phyloP scores from a whole-genome alignment of 1,140 invertebrate genomes.

The Drosophila funebris region DNA sequence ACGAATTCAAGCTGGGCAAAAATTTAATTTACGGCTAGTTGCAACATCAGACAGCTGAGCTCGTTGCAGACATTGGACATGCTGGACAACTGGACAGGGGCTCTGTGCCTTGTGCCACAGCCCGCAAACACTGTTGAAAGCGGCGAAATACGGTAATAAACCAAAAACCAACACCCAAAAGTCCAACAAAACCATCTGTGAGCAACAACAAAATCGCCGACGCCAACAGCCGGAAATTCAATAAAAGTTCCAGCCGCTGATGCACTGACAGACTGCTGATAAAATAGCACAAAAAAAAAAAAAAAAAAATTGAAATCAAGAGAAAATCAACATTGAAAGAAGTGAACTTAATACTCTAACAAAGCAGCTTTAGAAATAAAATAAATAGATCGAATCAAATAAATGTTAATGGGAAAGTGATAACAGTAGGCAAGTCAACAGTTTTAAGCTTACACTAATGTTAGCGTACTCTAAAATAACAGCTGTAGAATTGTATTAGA shows the following conservation, averaged over 20 bases:
- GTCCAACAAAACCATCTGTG: slow-evolving; percentile 29
- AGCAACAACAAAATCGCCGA: slow-evolving; percentile 38
- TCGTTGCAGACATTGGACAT: too few relatives aligned
- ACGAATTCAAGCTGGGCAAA: slow-evolving; percentile 36
- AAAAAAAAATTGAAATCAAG: slow-evolving; percentile 41
- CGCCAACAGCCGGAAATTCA: slow-evolving; percentile 75
- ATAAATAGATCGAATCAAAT: too few relatives aligned
- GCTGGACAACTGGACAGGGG: slow-evolving; percentile 3
- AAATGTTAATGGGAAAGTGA: too few relatives aligned
- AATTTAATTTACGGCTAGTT: slow-evolving; percentile 72
- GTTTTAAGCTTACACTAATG: too few relatives aligned
- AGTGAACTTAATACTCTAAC: background rate
- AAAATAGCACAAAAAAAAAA: slow-evolving; percentile 53
- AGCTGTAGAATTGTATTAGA: too few relatives aligned
- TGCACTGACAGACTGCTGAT: slow-evolving; percentile 68
- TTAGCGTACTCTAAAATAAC: too few relatives aligned
- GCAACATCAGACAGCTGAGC: slow-evolving; percentile 17
- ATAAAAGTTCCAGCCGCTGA: slow-evolving; percentile 80
- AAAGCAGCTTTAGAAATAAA: too few relatives aligned
- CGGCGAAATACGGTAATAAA: slow-evolving; percentile 64
- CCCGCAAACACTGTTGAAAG: background rate
- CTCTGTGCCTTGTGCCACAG: background rate
- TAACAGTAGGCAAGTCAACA: too few relatives aligned
- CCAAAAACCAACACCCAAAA: slow-evolving; percentile 41
- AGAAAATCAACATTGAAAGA: slow-evolving; percentile 11